Base-by-base conservation (phyloP, 2,797 vertebrate species). In the Astyanax mexicanus region DNA sequence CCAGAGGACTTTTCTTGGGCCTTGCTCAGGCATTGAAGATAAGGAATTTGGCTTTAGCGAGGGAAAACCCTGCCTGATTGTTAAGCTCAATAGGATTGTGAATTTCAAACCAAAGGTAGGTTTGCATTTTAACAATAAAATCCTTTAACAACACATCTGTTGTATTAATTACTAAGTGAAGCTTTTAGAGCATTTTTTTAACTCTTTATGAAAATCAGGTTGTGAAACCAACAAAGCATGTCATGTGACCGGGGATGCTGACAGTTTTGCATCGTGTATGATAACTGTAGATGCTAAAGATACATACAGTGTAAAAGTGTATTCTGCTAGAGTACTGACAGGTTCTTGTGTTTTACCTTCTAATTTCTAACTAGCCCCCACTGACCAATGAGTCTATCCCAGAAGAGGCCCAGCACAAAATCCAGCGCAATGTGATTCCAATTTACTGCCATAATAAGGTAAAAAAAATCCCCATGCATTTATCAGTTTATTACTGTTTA, bases 21-120 rank as follows among this genome's bases (percentile, higher is more conserved):
- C 94, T 61, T 99, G 98, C 90, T 98, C 98, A 0, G 98, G 98
- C 38, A 0, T 93, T 0, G 75, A 80, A 0, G 97, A 98, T 61
- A 78, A 80, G 0, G 52, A 79, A 0, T 99, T 89, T 0, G 98
- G 98, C 0, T 99, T 95, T 87, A 88, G 21, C 49, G 88, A 92
- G 0, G 98, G 97, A 44, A 98, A 93, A 52, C 98, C 98, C 0
- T 99, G 98, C 64, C 0, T 99, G 38, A 89, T 99, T 0, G 88
- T 98, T 19, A 99, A 99, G 89, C 95, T 99, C 70, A 99, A 99
- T 93, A 91, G 97, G 80, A 90, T 99, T 0, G 90, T 99, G 44
- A 96, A 95, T 89, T 99, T 94, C 89, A 92, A 85, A 80, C 98
- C 98, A 1, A 91, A 89, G 93, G 98, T 93, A 88, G 91, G 88